Evolutionary conservation across 1,140 invertebrate species (phyloP).

Genomic region (Leptoteleia sp.): DNA sequence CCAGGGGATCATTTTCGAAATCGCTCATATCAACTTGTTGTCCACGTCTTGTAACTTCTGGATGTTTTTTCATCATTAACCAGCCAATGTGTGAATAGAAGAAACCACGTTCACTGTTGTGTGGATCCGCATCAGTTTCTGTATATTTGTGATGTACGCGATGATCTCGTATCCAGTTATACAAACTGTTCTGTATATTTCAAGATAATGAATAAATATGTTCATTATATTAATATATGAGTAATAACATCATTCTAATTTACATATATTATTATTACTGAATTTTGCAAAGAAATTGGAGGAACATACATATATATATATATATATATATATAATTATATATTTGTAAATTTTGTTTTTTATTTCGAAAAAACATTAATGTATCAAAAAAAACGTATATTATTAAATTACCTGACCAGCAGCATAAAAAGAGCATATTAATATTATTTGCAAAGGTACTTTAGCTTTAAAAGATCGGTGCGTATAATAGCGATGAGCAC

Average conservation of each 20-base stretch:
- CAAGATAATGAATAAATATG: too few species aligned
- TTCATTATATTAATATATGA: too few species aligned
- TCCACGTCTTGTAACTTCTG: conserved; percentile 88
- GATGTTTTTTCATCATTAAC: conserved; percentile 92
- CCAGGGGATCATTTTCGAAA: conserved; percentile 87
- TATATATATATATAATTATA: too few species aligned
- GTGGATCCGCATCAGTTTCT: conserved; percentile 94
- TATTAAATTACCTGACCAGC: conserved; percentile 14
- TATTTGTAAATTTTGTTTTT: too few species aligned
- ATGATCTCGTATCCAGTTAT: conserved; percentile 87
- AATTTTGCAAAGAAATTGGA: too few species aligned
- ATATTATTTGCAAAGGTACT: conserved; percentile 32
- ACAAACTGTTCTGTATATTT: neutral
- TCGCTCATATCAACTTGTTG: conserved; percentile 89
- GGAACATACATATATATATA: too few species aligned
- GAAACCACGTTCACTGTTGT: conserved; percentile 92
- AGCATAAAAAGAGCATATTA: conserved; percentile 21
- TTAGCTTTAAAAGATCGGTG: conserved; percentile 44
- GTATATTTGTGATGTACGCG: conserved; percentile 94
- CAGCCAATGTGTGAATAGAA: conserved; percentile 96
- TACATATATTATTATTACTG: too few species aligned
- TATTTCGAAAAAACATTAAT: too few species aligned
- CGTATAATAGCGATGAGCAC: conserved; percentile 31
- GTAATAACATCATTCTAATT: too few species aligned
- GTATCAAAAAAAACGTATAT: too few species aligned